phyloP scores from a whole-genome alignment of 1,140 invertebrate genomes.

The Homarus americanus region DNA sequence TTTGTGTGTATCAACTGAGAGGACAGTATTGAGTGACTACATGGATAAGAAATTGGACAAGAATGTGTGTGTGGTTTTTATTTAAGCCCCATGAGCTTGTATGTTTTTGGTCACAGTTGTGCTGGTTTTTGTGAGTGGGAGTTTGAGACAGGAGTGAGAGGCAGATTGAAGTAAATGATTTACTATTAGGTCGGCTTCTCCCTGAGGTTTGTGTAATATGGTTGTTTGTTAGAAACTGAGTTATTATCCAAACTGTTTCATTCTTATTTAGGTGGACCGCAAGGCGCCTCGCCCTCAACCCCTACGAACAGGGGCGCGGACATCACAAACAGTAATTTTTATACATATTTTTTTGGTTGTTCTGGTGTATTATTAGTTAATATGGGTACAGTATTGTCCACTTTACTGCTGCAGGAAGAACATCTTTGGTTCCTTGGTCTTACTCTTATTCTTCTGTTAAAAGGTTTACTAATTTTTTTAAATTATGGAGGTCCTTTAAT shows the following conservation, averaged over 20 bases:
- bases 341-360: constrained; percentile 6
- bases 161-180: not conserved
- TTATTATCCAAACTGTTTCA: constrained; percentile 1
- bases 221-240: not conserved
- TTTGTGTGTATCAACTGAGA: too few species aligned
- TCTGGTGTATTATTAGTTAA: constrained; percentile 9
- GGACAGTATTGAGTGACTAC: too few species aligned
- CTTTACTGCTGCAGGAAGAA: not conserved
- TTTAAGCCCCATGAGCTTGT: too few species aligned
- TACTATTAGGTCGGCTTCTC: not conserved
- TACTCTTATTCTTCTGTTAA: not conserved
- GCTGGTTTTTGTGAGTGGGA: too few species aligned
- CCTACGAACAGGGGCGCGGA: constrained; percentile 11
- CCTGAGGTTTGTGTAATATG: not conserved
- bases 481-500: not conserved
- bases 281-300: constrained; percentile 21
- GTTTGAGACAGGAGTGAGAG: not conserved
- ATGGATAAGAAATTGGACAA: too few species aligned
- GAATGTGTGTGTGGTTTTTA: too few species aligned
- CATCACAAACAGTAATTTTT: constrained; percentile 33
- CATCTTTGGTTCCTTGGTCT: not conserved
- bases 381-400: not conserved
- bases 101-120: too few species aligned
- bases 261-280: constrained; percentile 36
- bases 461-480: not conserved